Conservation (phyloP, 2,113 vertebrate species). For the Tauraco erythrolophus region DNA sequence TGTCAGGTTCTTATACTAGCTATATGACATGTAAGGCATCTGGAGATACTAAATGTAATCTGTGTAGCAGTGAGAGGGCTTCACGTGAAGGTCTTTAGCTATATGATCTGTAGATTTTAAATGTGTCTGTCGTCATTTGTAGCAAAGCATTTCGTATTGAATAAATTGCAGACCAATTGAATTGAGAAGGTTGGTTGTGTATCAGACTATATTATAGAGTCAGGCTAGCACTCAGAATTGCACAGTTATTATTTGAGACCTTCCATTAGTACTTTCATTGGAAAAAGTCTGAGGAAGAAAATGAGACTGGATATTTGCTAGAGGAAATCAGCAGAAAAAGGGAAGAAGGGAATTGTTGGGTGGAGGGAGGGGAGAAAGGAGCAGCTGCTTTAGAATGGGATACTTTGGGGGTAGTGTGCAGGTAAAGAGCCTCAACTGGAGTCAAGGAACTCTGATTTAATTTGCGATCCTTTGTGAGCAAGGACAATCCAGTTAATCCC, state of each 20-base stretch:
- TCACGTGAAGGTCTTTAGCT: neutral
- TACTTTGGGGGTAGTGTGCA: neutral
- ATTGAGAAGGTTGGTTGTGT: neutral
- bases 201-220: neutral
- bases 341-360: neutral
- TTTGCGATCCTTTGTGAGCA: neutral
- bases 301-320: neutral
- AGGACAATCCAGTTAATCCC: neutral
- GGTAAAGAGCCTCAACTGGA: neutral
- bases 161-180: neutral
- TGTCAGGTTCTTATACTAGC: neutral
- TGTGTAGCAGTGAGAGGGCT: neutral
- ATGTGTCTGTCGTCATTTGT: neutral
- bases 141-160: neutral
- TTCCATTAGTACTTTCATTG: neutral
- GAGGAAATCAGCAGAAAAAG: neutral
- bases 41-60: neutral
- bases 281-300: neutral
- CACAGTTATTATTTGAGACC: neutral
- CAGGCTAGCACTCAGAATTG: neutral
- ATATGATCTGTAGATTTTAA: neutral
- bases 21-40: neutral
- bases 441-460: neutral
- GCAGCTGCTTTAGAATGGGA: neutral
- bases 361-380: neutral